These are phyloP conservation scores for Cheilosia variabilis DNA, from an alignment of 2,888 invertebrate species.

Conservation along the genomic window DNA sequence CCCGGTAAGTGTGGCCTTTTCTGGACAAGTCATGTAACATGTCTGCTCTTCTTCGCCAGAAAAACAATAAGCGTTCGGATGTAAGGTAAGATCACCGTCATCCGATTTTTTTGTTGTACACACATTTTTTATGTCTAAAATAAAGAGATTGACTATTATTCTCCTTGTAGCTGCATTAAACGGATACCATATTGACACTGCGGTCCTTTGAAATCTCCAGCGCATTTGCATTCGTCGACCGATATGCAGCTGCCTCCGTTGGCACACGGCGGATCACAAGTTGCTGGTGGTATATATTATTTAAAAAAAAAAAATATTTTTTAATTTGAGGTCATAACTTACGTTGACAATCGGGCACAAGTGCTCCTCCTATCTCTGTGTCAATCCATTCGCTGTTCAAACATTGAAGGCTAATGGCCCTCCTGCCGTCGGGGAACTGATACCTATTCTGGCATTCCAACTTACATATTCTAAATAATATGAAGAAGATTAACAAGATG, in stretches of 20 bases:
- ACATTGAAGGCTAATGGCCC: constrained; percentile 88
- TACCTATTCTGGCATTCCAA: constrained; percentile 88
- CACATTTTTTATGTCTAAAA: constrained; percentile 85
- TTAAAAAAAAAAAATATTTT: too few relatives aligned
- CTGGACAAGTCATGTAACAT: too few relatives aligned
- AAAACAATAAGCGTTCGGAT: too few relatives aligned
- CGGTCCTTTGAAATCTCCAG: constrained; percentile 85
- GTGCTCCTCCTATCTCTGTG: constrained; percentile 85
- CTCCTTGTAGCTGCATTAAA: background rate
- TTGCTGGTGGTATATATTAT: constrained; percentile 81
- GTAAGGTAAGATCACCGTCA: too few relatives aligned
- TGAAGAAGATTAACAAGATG: background rate
- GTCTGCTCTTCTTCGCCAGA: too few relatives aligned
- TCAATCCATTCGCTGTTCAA: constrained; percentile 89
- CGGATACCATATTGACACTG: constrained; percentile 81
- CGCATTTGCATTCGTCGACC: constrained; percentile 91
- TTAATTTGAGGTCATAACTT: constrained; percentile 79
- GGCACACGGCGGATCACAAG: constrained; percentile 89
- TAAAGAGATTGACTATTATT: constrained; percentile 77
- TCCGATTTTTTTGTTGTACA: background rate
- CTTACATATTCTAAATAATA: constrained; percentile 86
- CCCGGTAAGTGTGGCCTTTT: too few relatives aligned
- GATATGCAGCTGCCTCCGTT: constrained; percentile 93
- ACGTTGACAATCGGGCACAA: constrained; percentile 90
- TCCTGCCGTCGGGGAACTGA: constrained; percentile 89